Evolutionary conservation across 2,888 invertebrate species (phyloP), one percentile per base, ranked within the genome.

Genomic region (Rotaria socialis): DNA sequence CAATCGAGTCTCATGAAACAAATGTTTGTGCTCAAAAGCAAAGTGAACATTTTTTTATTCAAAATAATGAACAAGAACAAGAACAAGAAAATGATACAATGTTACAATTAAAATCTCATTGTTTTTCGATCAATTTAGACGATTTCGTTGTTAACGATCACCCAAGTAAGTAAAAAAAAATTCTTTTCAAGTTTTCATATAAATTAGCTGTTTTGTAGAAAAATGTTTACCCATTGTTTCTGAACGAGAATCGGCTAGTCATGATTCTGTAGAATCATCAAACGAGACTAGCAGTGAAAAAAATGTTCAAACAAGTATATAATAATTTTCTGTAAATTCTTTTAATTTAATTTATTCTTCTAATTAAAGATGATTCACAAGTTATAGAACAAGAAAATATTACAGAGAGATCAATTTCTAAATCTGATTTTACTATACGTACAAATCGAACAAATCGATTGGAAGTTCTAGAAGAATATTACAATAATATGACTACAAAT

Each of bases 401-500:
- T 16, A 47, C 75, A 24, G 10, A 14, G 10, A 10, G 24, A 80
- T 10, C 47, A 8, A n/a, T 47, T 4, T 4, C 47, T 24, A 47
- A 80, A 47, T 19, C 0, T 22, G 47, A 80, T 14, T 80, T 47
- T 22, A 80, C 47, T 8, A 80, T 47, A 47, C 75, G 75, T 10
- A 43, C 75, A 24, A 80, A 80, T 80, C 75, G 75, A 47, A 41
- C 43, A 47, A 41, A 80, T 80, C 75, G 75, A 80, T 47, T 80
- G 22, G 75, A 80, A 80, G 41, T 80, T 47, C 43, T 80, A 22
- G 75, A 80, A 43, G 47, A 80, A 43, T 80, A 80, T 80, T 80
- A 80, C 24, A 80, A 80, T 80, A 80, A 80, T 24, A 19, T 10
- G 7, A 47, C 22, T n/a, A 11, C 27, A 27, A 67, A 27, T 27